Evolutionary conservation across 2,888 invertebrate genomes (phyloP).

Genomic region (Pseudococcus longispinus): DNA sequence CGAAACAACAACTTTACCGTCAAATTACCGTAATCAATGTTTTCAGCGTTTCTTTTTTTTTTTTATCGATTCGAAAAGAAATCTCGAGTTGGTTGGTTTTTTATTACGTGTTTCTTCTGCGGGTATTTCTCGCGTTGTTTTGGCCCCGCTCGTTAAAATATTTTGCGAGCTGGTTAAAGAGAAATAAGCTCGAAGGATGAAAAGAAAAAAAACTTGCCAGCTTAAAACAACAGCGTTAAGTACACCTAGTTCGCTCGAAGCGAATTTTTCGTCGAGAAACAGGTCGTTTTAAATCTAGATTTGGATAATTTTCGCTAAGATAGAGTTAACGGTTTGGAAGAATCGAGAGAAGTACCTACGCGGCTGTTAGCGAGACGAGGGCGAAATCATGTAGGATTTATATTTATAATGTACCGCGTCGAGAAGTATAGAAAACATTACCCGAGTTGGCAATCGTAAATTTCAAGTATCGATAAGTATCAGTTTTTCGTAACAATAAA

Average conservation of each 20-base stretch:
- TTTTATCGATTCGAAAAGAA: not conserved
- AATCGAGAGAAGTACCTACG: not conserved
- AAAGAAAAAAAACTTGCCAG: not conserved
- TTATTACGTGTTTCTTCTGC: not conserved
- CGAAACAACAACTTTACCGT: not conserved
- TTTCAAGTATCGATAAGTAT: conserved; percentile 20
- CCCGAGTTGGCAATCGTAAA: not conserved
- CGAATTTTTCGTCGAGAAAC: not conserved
- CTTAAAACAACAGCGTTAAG: not conserved
- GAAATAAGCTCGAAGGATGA: not conserved
- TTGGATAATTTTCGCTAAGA: conserved; percentile 9
- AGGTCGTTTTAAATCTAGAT: conserved; percentile 7
- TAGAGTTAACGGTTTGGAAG: not conserved
- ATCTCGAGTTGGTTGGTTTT: not conserved
- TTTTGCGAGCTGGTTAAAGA: not conserved
- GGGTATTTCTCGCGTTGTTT: not conserved
- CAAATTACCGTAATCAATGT: not conserved
- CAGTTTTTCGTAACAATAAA: conserved; percentile 13
- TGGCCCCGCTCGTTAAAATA: not conserved
- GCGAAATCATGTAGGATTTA: not conserved
- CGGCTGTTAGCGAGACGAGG: not conserved
- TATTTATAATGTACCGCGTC: not conserved
- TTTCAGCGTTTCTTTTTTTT: not conserved
- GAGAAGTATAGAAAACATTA: not conserved
- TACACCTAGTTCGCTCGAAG: not conserved